These are phyloP conservation scores for Scrobipalpa costella DNA, from an alignment of 2,888 invertebrate genomes.

Conservation along the genomic window DNA sequence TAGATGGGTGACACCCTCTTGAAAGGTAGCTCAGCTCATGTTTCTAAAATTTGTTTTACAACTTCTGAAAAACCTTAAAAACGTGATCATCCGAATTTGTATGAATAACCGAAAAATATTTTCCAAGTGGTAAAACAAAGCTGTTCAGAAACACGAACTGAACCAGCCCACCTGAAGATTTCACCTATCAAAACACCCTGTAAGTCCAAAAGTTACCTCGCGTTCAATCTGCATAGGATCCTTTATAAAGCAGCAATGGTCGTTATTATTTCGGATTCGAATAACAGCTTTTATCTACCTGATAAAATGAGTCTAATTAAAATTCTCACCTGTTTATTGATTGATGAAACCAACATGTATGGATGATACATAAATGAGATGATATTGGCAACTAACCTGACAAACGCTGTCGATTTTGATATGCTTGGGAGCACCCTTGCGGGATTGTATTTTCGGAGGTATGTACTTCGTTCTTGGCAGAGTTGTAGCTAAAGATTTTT, in stretches of 20 bases:
- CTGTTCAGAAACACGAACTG: no score
- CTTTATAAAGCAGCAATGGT: background rate
- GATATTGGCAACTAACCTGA: conserved; percentile 2
- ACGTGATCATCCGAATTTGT: no score
- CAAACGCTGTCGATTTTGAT: background rate
- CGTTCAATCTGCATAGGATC: background rate
- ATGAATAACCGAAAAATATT: no score
- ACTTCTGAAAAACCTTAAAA: no score
- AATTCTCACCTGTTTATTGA: conserved; percentile 8
- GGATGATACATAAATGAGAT: no score
- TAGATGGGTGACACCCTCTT: no score
- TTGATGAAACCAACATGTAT: background rate
- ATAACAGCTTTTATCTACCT: background rate
- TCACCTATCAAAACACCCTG: background rate
- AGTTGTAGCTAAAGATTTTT: background rate
- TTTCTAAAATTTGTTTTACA: no score
- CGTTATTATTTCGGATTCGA: background rate
- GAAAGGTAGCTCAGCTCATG: no score
- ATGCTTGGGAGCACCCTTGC: background rate
- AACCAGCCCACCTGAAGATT: background rate
- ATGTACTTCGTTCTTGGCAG: background rate
- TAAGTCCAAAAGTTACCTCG: background rate
- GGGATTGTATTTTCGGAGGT: background rate
- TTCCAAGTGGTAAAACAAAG: no score
- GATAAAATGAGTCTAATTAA: background rate